Percentiles rank a stretch among this genome's conserved stretches.
Conservation (phyloP, 2,113 vertebrate species). For the Cisticola juncidis region DNA sequence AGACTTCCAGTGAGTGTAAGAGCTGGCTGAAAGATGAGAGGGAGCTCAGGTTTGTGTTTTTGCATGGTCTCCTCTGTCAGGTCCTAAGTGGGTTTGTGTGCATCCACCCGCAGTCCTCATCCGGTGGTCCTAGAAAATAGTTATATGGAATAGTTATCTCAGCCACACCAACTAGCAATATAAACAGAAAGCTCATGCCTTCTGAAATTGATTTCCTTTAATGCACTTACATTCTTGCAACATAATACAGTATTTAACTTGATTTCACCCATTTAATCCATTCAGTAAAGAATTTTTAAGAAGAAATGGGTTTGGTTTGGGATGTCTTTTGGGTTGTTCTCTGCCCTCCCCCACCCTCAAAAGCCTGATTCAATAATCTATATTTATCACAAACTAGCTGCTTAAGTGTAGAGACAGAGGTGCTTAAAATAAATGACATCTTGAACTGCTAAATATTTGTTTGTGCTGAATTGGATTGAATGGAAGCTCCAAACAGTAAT, state of each 20-base stretch:
- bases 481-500: background rate
- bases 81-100: rapidly evolving
- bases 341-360: rapidly evolving
- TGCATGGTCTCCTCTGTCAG: background rate
- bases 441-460: background rate
- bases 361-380: background rate
- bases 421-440: background rate
- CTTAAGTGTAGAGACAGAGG: background rate
- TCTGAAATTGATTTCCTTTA: background rate
- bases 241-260: background rate
- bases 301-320: background rate
- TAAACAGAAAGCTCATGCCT: background rate
- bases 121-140: background rate
- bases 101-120: rapidly evolving
- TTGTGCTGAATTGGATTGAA: background rate
- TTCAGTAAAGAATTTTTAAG: background rate
- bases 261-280: background rate
- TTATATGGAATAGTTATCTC: background rate
- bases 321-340: background rate
- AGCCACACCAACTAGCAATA: background rate
- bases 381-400: background rate
- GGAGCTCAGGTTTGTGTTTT: background rate
- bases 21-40: background rate
- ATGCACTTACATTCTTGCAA: background rate
- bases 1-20: background rate